Evolutionary conservation across 2,888 invertebrate species (phyloP).

Genomic region (Ferrisia virgata): DNA sequence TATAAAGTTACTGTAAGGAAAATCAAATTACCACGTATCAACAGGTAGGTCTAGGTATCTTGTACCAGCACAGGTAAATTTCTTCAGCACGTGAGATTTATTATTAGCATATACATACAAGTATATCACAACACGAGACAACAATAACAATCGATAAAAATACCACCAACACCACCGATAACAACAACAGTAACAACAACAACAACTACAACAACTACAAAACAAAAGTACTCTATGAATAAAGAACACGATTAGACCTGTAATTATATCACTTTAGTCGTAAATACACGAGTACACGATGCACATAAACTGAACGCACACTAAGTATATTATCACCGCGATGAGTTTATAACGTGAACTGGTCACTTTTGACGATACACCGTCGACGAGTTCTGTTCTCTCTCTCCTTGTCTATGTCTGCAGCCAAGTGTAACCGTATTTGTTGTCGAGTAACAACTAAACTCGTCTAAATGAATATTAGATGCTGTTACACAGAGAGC

Average conservation of each 20-base stretch:
- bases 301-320: not conserved
- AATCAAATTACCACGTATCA: too few species aligned
- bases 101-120: too few species aligned
- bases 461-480: slow-evolving; percentile 37
- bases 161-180: not conserved
- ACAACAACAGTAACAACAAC: not conserved
- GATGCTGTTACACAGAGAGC: slow-evolving; percentile 15
- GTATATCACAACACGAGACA: not conserved
- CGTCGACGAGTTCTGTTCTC: not conserved
- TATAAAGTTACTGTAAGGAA: too few species aligned
- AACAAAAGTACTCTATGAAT: not conserved
- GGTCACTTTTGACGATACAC: not conserved
- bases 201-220: not conserved
- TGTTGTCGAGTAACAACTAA: slow-evolving; percentile 32
- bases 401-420: not conserved
- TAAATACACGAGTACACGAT: not conserved
- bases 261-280: not conserved
- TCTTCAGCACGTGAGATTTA: too few species aligned
- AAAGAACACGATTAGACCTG: not conserved
- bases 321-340: not conserved
- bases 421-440: not conserved
- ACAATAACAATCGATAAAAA: not conserved
- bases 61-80: too few species aligned
- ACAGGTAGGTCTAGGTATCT: too few species aligned
- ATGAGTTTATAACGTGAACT: not conserved